Conservation (phyloP, 2,888 invertebrate genomes). For the Neoascia interrupta region DNA sequence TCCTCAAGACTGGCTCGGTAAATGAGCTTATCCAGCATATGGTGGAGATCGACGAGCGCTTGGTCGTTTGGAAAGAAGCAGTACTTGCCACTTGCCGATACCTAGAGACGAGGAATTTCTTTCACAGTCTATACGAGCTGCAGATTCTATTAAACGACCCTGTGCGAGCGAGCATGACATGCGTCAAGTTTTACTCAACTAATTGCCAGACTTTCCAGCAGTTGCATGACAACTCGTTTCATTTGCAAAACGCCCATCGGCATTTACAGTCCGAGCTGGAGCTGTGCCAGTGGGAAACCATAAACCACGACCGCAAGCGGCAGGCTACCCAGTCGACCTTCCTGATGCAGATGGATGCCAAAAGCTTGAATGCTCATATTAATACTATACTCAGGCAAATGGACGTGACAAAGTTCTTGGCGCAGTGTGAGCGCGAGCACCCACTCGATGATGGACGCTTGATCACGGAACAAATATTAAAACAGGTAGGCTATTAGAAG, state of each 20-base stretch:
- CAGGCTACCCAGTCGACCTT: conserved; percentile 78
- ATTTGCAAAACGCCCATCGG: conserved; percentile 82
- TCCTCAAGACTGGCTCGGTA: conserved; percentile 84
- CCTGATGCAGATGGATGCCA: conserved; percentile 86
- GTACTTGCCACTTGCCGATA: conserved; percentile 86
- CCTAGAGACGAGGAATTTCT: conserved; percentile 84
- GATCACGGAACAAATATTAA: conserved; percentile 74
- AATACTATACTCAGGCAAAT: conserved; percentile 90
- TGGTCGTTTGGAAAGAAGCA: conserved; percentile 86
- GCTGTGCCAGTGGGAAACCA: conserved; percentile 81
- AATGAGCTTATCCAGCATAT: conserved; percentile 84
- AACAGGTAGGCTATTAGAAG: conserved; percentile 71
- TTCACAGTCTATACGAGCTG: conserved; percentile 87
- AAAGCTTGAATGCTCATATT: conserved; percentile 88
- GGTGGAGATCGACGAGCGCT: conserved; percentile 84
- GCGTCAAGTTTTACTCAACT: conserved; percentile 87
- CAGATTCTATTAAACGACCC: conserved; percentile 87
- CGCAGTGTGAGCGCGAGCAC: conserved; percentile 81
- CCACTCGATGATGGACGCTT: conserved; percentile 35
- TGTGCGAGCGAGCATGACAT: conserved; percentile 89
- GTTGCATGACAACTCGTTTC: conserved; percentile 80
- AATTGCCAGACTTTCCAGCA: conserved; percentile 82
- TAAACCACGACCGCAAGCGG: conserved; percentile 74
- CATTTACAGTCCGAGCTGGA: conserved; percentile 85
- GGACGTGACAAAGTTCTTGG: conserved; percentile 88